phyloP scores from a whole-genome alignment of 2,113 vertebrate genomes.

The Neolamprologus hecqui region DNA sequence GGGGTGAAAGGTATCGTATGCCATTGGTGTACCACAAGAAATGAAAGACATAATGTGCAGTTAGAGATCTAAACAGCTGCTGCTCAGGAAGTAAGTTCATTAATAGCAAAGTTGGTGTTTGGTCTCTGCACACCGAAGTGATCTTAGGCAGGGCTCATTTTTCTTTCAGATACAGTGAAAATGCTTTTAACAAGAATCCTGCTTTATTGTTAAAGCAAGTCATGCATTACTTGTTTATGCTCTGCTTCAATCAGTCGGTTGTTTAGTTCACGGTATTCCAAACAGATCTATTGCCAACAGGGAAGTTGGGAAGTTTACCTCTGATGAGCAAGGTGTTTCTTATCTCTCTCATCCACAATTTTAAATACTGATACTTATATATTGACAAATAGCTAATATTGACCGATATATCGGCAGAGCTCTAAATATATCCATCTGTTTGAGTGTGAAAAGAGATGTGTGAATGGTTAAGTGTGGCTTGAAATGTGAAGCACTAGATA shows the following conservation, averaged over 20 bases:
- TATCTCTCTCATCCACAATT: fast-evolving
- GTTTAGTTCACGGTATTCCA: neutral
- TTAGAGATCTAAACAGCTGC: neutral
- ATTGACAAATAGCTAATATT: neutral
- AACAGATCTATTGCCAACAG: neutral
- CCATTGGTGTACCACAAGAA: neutral
- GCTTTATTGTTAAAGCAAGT: neutral
- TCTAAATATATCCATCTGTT: neutral
- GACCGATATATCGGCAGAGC: neutral
- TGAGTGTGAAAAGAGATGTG: neutral
- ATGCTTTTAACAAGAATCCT: neutral
- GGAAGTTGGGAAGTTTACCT: neutral
- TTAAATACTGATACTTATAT: neutral
- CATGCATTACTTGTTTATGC: neutral
- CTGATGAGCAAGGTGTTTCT: neutral
- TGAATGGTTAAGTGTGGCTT: neutral
- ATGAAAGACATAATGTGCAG: neutral
- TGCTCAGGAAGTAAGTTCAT: neutral
- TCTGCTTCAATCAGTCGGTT: neutral
- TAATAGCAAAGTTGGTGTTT: neutral
- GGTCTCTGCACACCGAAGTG: neutral
- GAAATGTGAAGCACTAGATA: neutral
- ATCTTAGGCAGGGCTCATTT: neutral
- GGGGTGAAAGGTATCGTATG: neutral
- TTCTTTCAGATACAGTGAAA: neutral